phyloP scores from a whole-genome alignment of 92 coral and sea anemone species.

The Porites lobata region DNA sequence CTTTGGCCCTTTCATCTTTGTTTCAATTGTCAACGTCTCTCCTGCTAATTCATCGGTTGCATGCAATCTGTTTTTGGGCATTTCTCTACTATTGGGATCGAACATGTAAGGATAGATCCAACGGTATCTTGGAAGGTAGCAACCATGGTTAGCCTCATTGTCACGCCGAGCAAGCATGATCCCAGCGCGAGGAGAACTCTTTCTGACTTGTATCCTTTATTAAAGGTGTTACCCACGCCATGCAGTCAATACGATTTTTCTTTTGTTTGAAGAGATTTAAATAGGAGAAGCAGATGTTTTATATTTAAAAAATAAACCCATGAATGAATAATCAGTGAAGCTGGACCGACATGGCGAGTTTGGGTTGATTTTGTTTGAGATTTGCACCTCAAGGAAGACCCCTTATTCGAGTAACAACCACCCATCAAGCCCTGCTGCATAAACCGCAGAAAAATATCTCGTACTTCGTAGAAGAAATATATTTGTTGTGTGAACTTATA shows the following conservation, averaged over 20 bases:
- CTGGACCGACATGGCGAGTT: constrained; percentile 26
- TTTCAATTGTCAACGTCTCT: constrained; percentile 94
- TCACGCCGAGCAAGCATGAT: constrained; percentile 41
- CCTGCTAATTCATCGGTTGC: constrained; percentile 82
- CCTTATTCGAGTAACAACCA: neutral
- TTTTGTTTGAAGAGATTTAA: constrained; percentile 99
- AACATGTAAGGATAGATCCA: constrained; percentile 12
- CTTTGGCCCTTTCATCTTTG: constrained; percentile 75
- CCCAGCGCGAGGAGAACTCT: constrained; percentile 57
- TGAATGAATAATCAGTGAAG: constrained; percentile 92
- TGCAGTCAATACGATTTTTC: constrained; percentile 97
- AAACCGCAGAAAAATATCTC: constrained; percentile 28
- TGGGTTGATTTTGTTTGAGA: no score
- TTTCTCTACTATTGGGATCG: constrained; percentile 20
- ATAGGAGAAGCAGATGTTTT: constrained; percentile 99
- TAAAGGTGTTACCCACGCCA: constrained; percentile 99
- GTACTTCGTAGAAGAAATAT: constrained; percentile 48
- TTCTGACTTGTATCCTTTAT: constrained; percentile 77
- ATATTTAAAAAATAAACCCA: constrained; percentile 97
- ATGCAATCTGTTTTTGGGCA: constrained; percentile 71
- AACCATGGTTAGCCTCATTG: constrained; percentile 36
- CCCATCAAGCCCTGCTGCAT: constrained; percentile 7
- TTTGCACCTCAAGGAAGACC: neutral
- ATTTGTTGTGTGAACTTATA: constrained; percentile 89
- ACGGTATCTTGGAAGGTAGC: neutral